Conservation (phyloP, 2,888 invertebrate genomes). For the Drosophila meridiana region DNA sequence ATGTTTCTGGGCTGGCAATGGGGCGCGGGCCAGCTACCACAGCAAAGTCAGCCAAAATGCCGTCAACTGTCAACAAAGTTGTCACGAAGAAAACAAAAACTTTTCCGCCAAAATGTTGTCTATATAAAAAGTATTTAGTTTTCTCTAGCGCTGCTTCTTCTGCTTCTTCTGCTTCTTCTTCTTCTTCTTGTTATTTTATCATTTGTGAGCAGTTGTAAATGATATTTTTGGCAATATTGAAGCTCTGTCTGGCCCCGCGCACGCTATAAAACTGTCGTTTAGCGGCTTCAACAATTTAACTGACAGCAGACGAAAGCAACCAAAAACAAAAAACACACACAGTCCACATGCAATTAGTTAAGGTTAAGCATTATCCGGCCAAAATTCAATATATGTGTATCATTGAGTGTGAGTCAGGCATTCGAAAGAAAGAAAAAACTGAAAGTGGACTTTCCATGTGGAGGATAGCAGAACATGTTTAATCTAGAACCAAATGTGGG, state of each 20-base stretch:
- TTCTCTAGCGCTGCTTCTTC: neutral
- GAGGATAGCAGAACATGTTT: neutral
- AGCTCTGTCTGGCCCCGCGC: neutral
- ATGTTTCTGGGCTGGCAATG: slow-evolving; percentile 3
- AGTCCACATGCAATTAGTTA: neutral
- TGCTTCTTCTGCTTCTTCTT: slow-evolving; percentile 1
- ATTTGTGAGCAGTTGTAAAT: slow-evolving; percentile 20
- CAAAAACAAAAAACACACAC: neutral
- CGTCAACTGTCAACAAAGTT: slow-evolving; percentile 48
- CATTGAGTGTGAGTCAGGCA: neutral
- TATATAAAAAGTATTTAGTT: slow-evolving; percentile 33
- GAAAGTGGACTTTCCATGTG: neutral
- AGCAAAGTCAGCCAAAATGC: slow-evolving; percentile 37
- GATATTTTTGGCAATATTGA: slow-evolving; percentile 22
- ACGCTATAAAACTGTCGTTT: slow-evolving; percentile 17
- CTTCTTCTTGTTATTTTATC: slow-evolving; percentile 6
- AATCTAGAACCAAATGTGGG: neutral
- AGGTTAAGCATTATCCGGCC: neutral
- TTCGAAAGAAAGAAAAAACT: neutral
- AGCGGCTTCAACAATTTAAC: slow-evolving; percentile 12
- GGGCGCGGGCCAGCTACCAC: slow-evolving; percentile 4
- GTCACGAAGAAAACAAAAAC: slow-evolving; percentile 35
- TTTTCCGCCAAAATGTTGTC: slow-evolving; percentile 35
- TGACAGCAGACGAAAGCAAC: slow-evolving; percentile 1
- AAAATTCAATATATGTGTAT: neutral